A percentile compares a stretch with the other conserved stretches of the same genome.
phyloP scores from a whole-genome alignment of 2,797 vertebrate genomes.

The Aphelocoma californica region DNA sequence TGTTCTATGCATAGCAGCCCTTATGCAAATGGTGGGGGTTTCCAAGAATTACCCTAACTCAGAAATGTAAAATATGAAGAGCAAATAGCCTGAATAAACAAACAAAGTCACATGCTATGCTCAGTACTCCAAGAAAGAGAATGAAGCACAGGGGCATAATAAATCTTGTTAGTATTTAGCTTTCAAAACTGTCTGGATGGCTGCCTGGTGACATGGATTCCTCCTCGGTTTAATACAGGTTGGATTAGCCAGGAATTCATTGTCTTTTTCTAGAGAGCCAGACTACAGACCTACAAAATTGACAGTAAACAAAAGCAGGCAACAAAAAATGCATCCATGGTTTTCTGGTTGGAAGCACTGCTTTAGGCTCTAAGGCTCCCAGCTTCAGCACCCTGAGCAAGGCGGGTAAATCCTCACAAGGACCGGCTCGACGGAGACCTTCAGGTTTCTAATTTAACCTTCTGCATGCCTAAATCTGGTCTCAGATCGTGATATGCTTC shows the following conservation, averaged over 20 bases:
- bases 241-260: slow-evolving; percentile 52
- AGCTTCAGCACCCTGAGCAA: fast-evolving
- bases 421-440: background rate
- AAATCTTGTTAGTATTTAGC: slow-evolving; percentile 49
- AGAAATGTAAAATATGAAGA: slow-evolving; percentile 51
- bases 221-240: slow-evolving; percentile 34
- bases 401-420: background rate
- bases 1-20: background rate
- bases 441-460: background rate
- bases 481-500: fast-evolving
- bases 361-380: background rate
- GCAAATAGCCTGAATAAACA: slow-evolving; percentile 52
- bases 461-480: background rate
- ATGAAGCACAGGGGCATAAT: slow-evolving; percentile 8
- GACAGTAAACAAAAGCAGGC: slow-evolving; percentile 12
- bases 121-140: slow-evolving; percentile 31
- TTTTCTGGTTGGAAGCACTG: background rate
- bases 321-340: background rate
- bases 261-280: background rate
- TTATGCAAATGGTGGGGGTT: background rate
- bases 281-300: background rate
- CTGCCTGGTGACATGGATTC: slow-evolving; percentile 36
- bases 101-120: slow-evolving; percentile 15
- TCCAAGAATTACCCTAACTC: background rate
- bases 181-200: slow-evolving; percentile 38